Evolutionary conservation across 2,113 vertebrate genomes (phyloP).

Genomic region (Gulo gulo): DNA sequence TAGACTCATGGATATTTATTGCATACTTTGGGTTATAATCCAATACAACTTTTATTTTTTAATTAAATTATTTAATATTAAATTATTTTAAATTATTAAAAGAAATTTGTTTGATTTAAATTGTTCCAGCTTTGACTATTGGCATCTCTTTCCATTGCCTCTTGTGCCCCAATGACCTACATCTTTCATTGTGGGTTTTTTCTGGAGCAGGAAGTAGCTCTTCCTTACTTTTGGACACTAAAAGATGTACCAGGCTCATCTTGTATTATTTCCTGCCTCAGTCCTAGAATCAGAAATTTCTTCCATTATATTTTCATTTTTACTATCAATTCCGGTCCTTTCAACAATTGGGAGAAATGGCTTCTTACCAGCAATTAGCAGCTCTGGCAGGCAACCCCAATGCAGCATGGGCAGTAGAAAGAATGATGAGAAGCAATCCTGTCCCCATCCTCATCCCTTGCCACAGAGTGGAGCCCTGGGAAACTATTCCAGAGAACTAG

Average conservation of each 20-base stretch:
- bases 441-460: constrained; percentile 70
- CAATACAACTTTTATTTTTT: not conserved
- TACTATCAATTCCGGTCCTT: not conserved
- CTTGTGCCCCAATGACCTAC: not conserved
- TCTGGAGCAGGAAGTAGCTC: not conserved
- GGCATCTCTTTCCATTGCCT: not conserved
- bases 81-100: not conserved
- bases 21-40: not conserved
- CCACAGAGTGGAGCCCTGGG: not conserved
- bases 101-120: not conserved
- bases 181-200: not conserved
- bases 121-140: not conserved
- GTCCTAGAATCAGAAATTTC: not conserved
- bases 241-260: not conserved
- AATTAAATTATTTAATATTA: not conserved
- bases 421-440: constrained; percentile 93
- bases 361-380: constrained; percentile 93
- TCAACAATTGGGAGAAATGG: constrained; percentile 84
- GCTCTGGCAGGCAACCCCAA: constrained; percentile 88
- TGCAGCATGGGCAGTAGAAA: constrained; percentile 91
- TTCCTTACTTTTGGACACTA: not conserved
- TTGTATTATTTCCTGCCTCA: not conserved
- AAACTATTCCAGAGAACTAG: not conserved
- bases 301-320: constrained; percentile 4
- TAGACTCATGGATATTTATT: not conserved